Evolutionary conservation across 2,797 vertebrate species (phyloP).

Genomic region (Macropus fuliginosus): DNA sequence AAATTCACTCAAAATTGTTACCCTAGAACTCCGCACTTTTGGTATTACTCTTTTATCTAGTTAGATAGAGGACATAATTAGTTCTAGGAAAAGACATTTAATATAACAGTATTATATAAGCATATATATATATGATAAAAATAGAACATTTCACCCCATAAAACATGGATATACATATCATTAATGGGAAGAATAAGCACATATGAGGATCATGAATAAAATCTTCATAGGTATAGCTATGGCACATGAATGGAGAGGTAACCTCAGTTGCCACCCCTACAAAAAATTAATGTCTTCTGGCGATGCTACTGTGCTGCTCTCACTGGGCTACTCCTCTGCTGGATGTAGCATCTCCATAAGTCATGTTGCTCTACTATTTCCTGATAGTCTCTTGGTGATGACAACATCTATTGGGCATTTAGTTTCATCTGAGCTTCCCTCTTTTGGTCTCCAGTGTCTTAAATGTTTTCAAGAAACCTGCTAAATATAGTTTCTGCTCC

Average conservation of each 20-base stretch:
- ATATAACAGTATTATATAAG: not conserved
- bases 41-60: not conserved
- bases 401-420: not conserved
- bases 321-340: fast-evolving
- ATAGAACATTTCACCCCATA: not conserved
- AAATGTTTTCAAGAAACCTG: not conserved
- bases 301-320: not conserved
- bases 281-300: not conserved
- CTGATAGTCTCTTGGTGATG: not conserved
- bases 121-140: not conserved
- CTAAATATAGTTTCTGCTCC: not conserved
- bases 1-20: not conserved
- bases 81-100: not conserved
- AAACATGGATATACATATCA: not conserved
- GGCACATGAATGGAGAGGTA: not conserved
- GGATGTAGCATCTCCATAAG: not conserved
- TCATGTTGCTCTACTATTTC: not conserved
- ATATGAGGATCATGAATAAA: not conserved
- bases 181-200: not conserved
- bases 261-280: not conserved
- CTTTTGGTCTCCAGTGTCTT: not conserved
- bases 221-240: not conserved
- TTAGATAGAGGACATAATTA: not conserved
- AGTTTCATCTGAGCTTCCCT: not conserved
- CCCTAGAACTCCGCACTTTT: not conserved